A percentile compares a stretch with the other conserved stretches of the same genome.
These are phyloP conservation scores for Stenodera caucasica DNA, from an alignment of 2,888 invertebrate genomes.

Conservation along the genomic window DNA sequence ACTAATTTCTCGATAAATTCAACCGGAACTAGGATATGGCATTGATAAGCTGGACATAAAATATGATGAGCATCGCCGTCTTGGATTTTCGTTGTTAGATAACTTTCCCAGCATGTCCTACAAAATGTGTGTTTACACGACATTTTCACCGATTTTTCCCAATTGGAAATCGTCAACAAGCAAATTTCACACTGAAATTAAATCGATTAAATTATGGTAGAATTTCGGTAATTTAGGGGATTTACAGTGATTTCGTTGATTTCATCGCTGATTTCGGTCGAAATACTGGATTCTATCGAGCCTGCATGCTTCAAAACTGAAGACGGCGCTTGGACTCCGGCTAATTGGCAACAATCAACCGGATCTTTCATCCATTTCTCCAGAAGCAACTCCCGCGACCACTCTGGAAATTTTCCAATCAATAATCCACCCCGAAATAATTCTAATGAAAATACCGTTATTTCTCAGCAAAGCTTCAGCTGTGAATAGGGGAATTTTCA, in stretches of 20 bases:
- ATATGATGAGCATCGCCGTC: constrained; percentile 69
- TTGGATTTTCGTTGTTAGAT: constrained; percentile 66
- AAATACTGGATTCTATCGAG: constrained; percentile 51
- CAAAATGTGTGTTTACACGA: constrained; percentile 68
- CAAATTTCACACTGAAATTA: constrained; percentile 65
- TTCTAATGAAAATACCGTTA: constrained; percentile 58
- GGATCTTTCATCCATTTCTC: constrained; percentile 72
- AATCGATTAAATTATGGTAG: background rate
- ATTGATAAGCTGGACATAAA: constrained; percentile 67
- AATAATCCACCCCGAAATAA: background rate
- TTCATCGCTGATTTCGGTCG: constrained; percentile 44
- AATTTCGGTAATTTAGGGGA: background rate
- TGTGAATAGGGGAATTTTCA: constrained; percentile 69
- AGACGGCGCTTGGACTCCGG: constrained; percentile 66
- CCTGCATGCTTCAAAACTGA: constrained; percentile 55
- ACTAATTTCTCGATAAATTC: constrained; percentile 68
- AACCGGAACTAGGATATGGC: constrained; percentile 65
- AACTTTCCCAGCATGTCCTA: constrained; percentile 66
- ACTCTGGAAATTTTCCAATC: constrained; percentile 56
- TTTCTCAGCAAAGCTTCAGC: constrained; percentile 69
- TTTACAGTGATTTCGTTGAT: constrained; percentile 49
- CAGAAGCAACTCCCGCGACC: constrained; percentile 67
- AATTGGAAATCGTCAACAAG: constrained; percentile 56
- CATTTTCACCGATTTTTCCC: constrained; percentile 60
- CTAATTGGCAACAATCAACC: constrained; percentile 65